A percentile compares a stretch with the other conserved stretches of the same genome.
These are phyloP conservation scores for Catalaphyllia jardinei DNA, from an alignment of 64 coral and sea anemone genomes.

Conservation along the genomic window DNA sequence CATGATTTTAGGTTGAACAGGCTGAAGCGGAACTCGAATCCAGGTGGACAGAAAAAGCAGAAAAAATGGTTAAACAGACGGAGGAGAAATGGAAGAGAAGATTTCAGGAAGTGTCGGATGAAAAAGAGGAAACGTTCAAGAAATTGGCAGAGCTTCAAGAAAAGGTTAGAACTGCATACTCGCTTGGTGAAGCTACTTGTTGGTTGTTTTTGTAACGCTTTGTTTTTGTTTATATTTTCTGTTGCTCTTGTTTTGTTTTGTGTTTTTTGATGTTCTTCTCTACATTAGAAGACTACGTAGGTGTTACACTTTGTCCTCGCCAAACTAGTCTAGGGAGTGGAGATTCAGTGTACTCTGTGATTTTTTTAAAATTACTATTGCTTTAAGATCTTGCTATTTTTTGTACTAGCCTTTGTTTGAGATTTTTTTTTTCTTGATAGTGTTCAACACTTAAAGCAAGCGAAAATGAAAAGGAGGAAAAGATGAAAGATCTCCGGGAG, in stretches of 20 bases:
- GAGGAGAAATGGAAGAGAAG: slow-evolving; percentile 94
- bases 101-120: slow-evolving; percentile 85
- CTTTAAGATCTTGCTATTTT: too few relatives aligned
- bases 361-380: too few relatives aligned
- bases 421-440: slow-evolving; percentile 27
- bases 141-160: slow-evolving; percentile 72
- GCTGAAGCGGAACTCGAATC: slow-evolving; percentile 81
- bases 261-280: too few relatives aligned
- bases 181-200: too few relatives aligned
- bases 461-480: slow-evolving; percentile 66
- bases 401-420: too few relatives aligned
- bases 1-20: slow-evolving; percentile 60
- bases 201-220: background rate
- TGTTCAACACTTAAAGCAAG: slow-evolving; percentile 59
- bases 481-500: slow-evolving; percentile 74
- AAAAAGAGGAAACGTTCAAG: slow-evolving; percentile 68
- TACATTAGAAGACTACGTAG: too few relatives aligned
- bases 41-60: slow-evolving; percentile 86
- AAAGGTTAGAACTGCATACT: slow-evolving; percentile 57
- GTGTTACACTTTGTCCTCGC: too few relatives aligned
- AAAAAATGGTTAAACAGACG: slow-evolving; percentile 84
- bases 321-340: too few relatives aligned
- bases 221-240: background rate
- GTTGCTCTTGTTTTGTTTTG: too few relatives aligned
- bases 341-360: too few relatives aligned